These are phyloP conservation scores for Sarcophaga rosellei DNA, from an alignment of 2,888 invertebrate species.

Conservation along the genomic window DNA sequence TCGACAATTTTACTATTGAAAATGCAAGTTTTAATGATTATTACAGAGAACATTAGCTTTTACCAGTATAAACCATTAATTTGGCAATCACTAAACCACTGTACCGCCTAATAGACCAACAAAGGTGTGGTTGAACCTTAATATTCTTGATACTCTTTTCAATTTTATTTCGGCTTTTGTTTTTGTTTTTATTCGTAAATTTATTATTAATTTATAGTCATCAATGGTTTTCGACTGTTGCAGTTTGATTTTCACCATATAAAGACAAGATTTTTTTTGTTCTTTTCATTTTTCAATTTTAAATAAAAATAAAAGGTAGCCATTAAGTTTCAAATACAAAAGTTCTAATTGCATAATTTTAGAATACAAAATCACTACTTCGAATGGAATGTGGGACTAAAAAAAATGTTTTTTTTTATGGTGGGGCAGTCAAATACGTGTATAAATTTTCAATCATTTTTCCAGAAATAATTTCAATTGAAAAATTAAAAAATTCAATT, in stretches of 20 bases:
- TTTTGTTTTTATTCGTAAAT: background rate
- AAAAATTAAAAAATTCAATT: slow-evolving; percentile 8
- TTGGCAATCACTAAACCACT: no score
- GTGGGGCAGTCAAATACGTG: slow-evolving; percentile 26
- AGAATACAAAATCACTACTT: background rate
- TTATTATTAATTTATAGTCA: slow-evolving; percentile 44
- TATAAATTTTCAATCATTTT: slow-evolving; percentile 24
- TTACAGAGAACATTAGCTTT: no score
- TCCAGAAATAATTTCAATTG: slow-evolving; percentile 17
- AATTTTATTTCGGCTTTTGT: no score
- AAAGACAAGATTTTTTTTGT: slow-evolving; percentile 5
- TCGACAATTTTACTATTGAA: no score
- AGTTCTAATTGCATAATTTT: slow-evolving; percentile 54
- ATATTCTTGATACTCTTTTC: slow-evolving; percentile 27
- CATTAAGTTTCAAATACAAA: slow-evolving; percentile 12
- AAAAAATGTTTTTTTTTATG: background rate
- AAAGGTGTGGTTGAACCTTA: slow-evolving; percentile 60
- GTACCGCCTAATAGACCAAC: slow-evolving; percentile 17
- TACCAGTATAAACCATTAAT: no score
- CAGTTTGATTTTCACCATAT: slow-evolving; percentile 26
- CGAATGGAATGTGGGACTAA: slow-evolving; percentile 8
- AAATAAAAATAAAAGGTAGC: slow-evolving; percentile 21
- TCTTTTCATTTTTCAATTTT: slow-evolving; percentile 16
- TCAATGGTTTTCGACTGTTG: slow-evolving; percentile 37
- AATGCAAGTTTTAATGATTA: no score